A percentile compares a stretch with the other conserved stretches of the same genome.
phyloP scores from a whole-genome alignment of 1,140 invertebrate genomes.

The Drosophila asahinai region DNA sequence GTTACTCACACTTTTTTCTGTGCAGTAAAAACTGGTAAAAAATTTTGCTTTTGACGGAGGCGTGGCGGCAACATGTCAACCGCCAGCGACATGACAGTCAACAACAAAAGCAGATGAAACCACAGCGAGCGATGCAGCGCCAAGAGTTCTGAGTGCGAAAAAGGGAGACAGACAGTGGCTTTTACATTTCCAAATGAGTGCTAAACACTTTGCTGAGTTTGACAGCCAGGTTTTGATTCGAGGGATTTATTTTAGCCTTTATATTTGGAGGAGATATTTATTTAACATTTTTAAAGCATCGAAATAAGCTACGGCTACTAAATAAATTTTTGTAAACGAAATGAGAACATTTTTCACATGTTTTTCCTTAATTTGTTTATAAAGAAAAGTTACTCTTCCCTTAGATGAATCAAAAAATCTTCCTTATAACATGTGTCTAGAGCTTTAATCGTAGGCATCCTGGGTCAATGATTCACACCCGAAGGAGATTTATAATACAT shows the following conservation, averaged over 20 bases:
- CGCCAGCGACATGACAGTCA: slow-evolving; percentile 50
- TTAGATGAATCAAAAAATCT: no score
- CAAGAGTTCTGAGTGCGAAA: slow-evolving; percentile 12
- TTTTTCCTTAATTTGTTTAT: no score
- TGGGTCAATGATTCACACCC: neutral
- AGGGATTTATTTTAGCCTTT: slow-evolving; percentile 23
- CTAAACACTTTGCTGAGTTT: slow-evolving; percentile 54
- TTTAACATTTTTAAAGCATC: neutral
- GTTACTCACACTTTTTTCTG: neutral
- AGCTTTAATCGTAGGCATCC: neutral
- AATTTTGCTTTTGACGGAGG: slow-evolving; percentile 29
- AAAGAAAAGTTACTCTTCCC: no score
- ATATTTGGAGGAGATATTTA: neutral
- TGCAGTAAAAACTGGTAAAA: slow-evolving; percentile 21
- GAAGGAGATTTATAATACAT: neutral
- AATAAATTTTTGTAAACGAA: no score
- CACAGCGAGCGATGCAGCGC: slow-evolving; percentile 3
- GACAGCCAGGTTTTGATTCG: slow-evolving; percentile 12
- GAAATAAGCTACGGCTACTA: no score
- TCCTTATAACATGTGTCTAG: no score
- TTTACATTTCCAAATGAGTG: slow-evolving; percentile 60
- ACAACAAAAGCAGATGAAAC: slow-evolving; percentile 28
- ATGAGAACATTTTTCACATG: no score
- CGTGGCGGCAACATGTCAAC: slow-evolving; percentile 44
- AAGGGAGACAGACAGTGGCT: slow-evolving; percentile 1